phyloP scores from a whole-genome alignment of 2,888 invertebrate genomes.

The Seira ritae region DNA sequence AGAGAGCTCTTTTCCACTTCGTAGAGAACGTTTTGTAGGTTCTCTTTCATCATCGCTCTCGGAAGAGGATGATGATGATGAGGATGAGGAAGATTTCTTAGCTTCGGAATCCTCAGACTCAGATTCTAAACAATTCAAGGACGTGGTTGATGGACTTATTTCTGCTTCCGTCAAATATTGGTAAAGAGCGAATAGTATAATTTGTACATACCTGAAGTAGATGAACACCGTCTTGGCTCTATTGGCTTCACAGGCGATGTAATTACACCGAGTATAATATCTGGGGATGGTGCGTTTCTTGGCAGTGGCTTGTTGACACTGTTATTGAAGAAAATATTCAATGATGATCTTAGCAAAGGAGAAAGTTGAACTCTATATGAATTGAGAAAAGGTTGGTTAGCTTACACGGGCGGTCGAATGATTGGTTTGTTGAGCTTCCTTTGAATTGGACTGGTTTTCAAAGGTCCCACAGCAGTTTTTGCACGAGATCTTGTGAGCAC shows the following conservation, averaged over 20 bases:
- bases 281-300: constrained; percentile 73
- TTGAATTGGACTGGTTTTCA: constrained; percentile 55
- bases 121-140: no score
- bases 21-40: constrained; percentile 62
- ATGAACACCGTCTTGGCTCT: constrained; percentile 23
- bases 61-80: constrained; percentile 41
- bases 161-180: no score
- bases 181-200: no score
- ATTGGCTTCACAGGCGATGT: constrained; percentile 48
- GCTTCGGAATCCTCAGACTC: constrained; percentile 30
- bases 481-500: constrained; percentile 71
- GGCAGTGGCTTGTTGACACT: constrained; percentile 52
- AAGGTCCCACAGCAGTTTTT: constrained; percentile 55
- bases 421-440: constrained; percentile 33
- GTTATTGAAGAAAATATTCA: neutral
- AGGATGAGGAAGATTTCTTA: constrained; percentile 27
- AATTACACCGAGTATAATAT: constrained; percentile 71
- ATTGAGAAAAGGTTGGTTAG: neutral
- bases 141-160: no score
- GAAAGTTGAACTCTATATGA: neutral
- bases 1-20: constrained; percentile 69
- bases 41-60: constrained; percentile 52
- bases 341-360: no score
- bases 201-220: constrained; percentile 42
- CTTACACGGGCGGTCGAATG: constrained; percentile 43